Evolutionary conservation across 2,888 invertebrate species (phyloP).

Genomic region (Villa cingulata): DNA sequence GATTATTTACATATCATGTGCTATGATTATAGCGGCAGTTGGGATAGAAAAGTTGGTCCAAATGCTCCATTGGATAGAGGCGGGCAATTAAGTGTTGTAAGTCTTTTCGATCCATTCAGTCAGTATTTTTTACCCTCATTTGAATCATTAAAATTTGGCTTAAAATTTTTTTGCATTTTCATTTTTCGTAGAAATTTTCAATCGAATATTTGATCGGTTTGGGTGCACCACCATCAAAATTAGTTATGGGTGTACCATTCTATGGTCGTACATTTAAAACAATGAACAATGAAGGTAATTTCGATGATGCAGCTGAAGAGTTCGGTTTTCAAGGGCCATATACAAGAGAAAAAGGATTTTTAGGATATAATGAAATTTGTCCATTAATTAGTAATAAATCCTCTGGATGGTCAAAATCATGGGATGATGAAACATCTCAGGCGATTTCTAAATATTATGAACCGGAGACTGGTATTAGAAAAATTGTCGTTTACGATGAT

Average conservation of each 20-base stretch:
- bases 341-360: conserved; percentile 66
- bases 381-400: conserved; percentile 44
- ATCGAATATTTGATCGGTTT: conserved; percentile 58
- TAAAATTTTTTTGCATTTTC: background rate
- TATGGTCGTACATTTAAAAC: conserved; percentile 65
- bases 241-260: conserved; percentile 69
- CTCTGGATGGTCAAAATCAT: conserved; percentile 50
- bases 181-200: conserved; percentile 49
- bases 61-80: conserved; percentile 58
- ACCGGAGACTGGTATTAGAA: conserved; percentile 43
- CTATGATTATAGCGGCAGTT: conserved; percentile 79
- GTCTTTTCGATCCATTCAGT: too few species aligned
- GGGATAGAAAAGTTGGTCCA: conserved; percentile 61
- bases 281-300: conserved; percentile 29
- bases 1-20: conserved; percentile 74
- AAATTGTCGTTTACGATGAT: conserved; percentile 65
- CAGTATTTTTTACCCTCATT: too few species aligned
- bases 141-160: too few species aligned
- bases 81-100: conserved; percentile 52
- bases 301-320: conserved; percentile 37
- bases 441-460: conserved; percentile 42
- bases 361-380: conserved; percentile 82
- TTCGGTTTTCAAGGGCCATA: conserved; percentile 63
- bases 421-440: conserved; percentile 48
- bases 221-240: conserved; percentile 61